These are phyloP conservation scores for Amblyraja radiata DNA, from an alignment of 2,797 vertebrate genomes.

Conservation along the genomic window DNA sequence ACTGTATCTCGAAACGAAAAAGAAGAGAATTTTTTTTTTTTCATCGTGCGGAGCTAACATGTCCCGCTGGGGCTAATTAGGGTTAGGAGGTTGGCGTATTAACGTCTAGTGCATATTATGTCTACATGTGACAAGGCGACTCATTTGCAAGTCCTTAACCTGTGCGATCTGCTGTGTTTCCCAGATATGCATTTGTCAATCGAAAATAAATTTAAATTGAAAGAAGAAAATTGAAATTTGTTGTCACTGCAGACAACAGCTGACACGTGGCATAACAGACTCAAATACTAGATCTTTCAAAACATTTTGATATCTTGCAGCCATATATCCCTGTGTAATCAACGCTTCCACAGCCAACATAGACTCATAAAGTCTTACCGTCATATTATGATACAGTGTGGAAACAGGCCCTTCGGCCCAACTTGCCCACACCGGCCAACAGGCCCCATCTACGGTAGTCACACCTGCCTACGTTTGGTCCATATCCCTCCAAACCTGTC, in stretches of 20 bases:
- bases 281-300: not conserved
- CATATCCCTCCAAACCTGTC: no score
- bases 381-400: no score
- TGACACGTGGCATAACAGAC: not conserved
- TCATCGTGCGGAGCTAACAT: not conserved
- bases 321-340: not conserved
- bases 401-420: no score
- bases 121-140: not conserved
- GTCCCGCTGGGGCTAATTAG: not conserved
- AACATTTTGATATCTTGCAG: not conserved
- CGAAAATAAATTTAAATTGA: not conserved
- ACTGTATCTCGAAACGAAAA: no score
- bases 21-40: no score
- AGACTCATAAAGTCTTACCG: no score
- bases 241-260: not conserved
- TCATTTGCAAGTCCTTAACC: no score
- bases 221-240: not conserved
- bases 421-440: no score
- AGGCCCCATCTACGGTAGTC: no score
- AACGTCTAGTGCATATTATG: not conserved
- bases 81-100: not conserved
- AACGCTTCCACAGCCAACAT: no score
- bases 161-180: no score
- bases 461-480: no score
- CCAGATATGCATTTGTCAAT: not conserved